Conservation (phyloP, 2,888 invertebrate genomes). For the Neoaliturus tenellus region DNA sequence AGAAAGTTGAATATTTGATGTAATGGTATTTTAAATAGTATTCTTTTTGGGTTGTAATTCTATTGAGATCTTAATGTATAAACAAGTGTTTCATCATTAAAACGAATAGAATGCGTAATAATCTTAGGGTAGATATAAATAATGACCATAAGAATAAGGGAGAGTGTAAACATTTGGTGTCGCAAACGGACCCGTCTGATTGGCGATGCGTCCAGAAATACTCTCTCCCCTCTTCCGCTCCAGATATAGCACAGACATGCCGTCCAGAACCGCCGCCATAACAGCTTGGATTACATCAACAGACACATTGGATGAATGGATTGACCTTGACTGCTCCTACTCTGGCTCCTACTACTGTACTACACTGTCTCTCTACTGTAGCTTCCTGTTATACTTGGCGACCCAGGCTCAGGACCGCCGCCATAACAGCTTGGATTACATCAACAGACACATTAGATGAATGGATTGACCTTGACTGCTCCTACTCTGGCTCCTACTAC, state of each 20-base stretch:
- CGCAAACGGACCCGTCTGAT: constrained; percentile 8
- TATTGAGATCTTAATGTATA: no score
- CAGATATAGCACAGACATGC: constrained; percentile 31
- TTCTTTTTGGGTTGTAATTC: no score
- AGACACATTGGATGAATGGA: constrained; percentile 45
- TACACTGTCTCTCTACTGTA: neutral
- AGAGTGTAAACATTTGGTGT: neutral
- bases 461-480: constrained; percentile 30
- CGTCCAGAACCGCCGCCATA: neutral
- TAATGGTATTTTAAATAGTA: no score
- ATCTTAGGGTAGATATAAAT: no score
- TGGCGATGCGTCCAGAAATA: constrained; percentile 35
- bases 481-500: constrained; percentile 19
- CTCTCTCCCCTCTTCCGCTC: constrained; percentile 38
- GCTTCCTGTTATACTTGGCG: neutral
- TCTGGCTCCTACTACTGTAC: constrained; percentile 9
- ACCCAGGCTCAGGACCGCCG: neutral
- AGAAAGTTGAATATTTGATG: no score
- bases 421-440: constrained; percentile 40
- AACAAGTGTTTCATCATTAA: no score
- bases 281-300: constrained; percentile 46
- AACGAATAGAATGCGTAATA: no score
- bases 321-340: constrained; percentile 16
- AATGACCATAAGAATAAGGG: no score
- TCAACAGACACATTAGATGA: constrained; percentile 32